Conservation (phyloP, 2,797 vertebrate species). For the Argyrosomus regius region DNA sequence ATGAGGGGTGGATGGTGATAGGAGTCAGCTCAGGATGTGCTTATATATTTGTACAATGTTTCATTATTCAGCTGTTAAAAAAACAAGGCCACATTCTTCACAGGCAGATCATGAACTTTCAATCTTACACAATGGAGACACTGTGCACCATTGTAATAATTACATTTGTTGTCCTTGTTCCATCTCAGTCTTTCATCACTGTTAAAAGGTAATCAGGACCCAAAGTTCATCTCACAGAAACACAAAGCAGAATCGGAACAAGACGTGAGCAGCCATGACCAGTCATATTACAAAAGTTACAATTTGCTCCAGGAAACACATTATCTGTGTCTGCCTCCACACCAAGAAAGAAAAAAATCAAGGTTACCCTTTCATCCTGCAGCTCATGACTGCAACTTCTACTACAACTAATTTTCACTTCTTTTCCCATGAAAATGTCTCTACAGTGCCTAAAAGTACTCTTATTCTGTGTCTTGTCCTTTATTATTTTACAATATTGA, state of each 20-base stretch:
- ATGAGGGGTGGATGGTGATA: too few species aligned
- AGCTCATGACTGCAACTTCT: not conserved
- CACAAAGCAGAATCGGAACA: slow-evolving; percentile 49
- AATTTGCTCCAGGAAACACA: slow-evolving; percentile 85
- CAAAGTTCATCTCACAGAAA: slow-evolving; percentile 20
- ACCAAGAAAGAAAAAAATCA: slow-evolving; percentile 73
- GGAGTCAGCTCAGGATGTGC: too few species aligned
- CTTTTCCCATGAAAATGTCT: slow-evolving; percentile 13
- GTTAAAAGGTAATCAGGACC: slow-evolving; percentile 42
- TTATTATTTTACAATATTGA: not conserved
- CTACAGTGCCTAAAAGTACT: not conserved
- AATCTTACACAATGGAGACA: slow-evolving; percentile 51
- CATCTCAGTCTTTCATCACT: slow-evolving; percentile 43
- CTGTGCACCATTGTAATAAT: slow-evolving; percentile 46
- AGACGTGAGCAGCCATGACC: slow-evolving; percentile 89
- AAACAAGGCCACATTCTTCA: slow-evolving; percentile 75
- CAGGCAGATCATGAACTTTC: slow-evolving; percentile 55
- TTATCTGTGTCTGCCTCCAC: slow-evolving; percentile 78
- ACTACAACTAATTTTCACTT: not conserved
- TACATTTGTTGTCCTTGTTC: slow-evolving; percentile 65
- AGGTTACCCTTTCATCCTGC: slow-evolving; percentile 45
- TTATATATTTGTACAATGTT: too few species aligned
- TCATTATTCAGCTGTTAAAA: too few species aligned
- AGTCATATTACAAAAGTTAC: slow-evolving; percentile 83
- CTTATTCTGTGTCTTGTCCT: not conserved